A percentile compares a stretch with the other conserved stretches of the same genome.
These are phyloP conservation scores for Campoplex nolae DNA, from an alignment of 2,888 invertebrate genomes.

Conservation along the genomic window DNA sequence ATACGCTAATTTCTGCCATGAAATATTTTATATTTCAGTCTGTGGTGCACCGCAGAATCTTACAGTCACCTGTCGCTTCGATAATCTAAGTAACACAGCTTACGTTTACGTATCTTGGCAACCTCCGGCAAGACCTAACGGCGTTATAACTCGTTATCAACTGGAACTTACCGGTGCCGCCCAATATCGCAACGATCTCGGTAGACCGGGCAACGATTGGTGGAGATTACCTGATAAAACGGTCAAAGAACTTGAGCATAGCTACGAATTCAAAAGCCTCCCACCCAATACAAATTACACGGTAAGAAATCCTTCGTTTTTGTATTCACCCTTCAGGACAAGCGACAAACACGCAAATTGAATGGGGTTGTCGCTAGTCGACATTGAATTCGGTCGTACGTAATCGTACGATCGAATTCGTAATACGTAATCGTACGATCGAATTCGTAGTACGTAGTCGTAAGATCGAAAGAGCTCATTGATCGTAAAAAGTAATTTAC, in stretches of 20 bases:
- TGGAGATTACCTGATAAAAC: constrained; percentile 88
- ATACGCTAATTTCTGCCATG: neutral
- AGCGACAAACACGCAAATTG: too few species aligned
- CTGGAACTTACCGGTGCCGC: constrained; percentile 87
- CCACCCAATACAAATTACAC: constrained; percentile 94
- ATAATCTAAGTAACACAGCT: constrained; percentile 87
- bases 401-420: too few species aligned
- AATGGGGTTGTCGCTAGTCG: too few species aligned
- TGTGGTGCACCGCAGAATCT: constrained; percentile 91
- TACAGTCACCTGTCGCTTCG: constrained; percentile 88
- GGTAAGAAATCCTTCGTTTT: constrained; percentile 84
- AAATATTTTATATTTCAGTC: constrained; percentile 81
- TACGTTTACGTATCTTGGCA: constrained; percentile 91
- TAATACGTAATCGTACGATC: too few species aligned
- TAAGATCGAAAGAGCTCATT: neutral
- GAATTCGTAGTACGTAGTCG: too few species aligned
- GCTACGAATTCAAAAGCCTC: constrained; percentile 88
- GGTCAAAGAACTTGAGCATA: constrained; percentile 85
- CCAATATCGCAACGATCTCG: constrained; percentile 85
- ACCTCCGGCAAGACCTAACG: constrained; percentile 90
- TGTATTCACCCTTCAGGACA: neutral
- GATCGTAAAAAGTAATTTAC: neutral
- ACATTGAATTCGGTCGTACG: too few species aligned
- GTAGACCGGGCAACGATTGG: constrained; percentile 84
- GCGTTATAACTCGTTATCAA: constrained; percentile 92